Percentiles rank a stretch among this genome's conserved stretches.
phyloP scores from a whole-genome alignment of 1,140 invertebrate species.

The Heliothis subflexa region DNA sequence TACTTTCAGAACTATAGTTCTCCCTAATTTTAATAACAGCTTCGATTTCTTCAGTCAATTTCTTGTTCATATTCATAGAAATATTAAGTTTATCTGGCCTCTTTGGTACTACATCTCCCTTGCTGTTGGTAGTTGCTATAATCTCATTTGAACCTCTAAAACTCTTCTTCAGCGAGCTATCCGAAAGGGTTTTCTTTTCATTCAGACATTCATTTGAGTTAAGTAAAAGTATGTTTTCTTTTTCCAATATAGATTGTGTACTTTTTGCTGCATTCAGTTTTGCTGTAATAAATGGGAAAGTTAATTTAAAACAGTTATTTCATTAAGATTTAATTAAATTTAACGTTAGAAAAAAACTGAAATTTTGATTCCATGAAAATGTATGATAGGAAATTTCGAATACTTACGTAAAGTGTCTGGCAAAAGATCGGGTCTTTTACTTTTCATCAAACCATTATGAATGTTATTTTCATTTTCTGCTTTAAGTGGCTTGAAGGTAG shows the following conservation, averaged over 20 bases:
- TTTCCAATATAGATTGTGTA: slow-evolving; percentile 79
- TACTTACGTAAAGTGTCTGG: slow-evolving; percentile 89
- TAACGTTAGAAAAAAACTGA: too few species aligned
- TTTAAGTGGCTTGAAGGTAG: slow-evolving; percentile 86
- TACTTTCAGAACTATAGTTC: slow-evolving; percentile 78
- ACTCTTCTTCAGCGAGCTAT: slow-evolving; percentile 77
- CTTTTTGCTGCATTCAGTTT: slow-evolving; percentile 80
- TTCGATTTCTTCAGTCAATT: slow-evolving; percentile 82
- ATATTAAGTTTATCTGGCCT: slow-evolving; percentile 85
- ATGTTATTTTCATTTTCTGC: slow-evolving; percentile 86
- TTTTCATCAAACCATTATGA: slow-evolving; percentile 84
- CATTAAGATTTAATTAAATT: too few species aligned
- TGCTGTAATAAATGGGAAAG: slow-evolving; percentile 60
- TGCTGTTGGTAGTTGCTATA: slow-evolving; percentile 85
- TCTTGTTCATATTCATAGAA: slow-evolving; percentile 82
- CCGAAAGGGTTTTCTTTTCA: slow-evolving; percentile 76
- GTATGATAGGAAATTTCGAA: background rate
- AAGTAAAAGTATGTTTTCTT: slow-evolving; percentile 76
- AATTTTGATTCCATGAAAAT: background rate
- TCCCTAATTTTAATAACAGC: slow-evolving; percentile 76
- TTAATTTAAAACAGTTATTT: too few species aligned
- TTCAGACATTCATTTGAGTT: slow-evolving; percentile 78
- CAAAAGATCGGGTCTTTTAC: slow-evolving; percentile 88
- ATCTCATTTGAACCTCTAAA: slow-evolving; percentile 80
- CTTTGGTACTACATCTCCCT: slow-evolving; percentile 82